Evolutionary conservation across 2,113 vertebrate genomes (phyloP).

Genomic region (Burhinus oedicnemus): DNA sequence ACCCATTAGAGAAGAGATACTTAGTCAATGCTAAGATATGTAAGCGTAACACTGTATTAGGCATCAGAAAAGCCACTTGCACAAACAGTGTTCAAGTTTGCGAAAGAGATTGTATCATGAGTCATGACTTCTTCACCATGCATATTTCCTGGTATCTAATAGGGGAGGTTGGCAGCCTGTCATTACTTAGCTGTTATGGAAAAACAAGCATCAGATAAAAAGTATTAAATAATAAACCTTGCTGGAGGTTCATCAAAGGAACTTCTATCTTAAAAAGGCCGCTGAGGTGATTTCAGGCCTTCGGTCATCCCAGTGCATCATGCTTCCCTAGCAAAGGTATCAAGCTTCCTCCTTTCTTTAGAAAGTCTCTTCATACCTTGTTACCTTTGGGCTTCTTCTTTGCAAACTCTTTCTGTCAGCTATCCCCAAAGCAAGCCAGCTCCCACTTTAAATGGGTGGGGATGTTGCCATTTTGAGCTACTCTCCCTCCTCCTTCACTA

Average conservation of each 20-base stretch:
- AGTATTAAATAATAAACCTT: constrained; percentile 32
- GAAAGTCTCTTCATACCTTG: background rate
- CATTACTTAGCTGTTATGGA: background rate
- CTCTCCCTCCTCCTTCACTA: background rate
- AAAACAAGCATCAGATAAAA: constrained; percentile 42
- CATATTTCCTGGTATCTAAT: constrained; percentile 40
- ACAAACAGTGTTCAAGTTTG: constrained; percentile 40
- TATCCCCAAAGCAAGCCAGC: background rate
- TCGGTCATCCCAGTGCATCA: background rate
- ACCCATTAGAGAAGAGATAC: background rate
- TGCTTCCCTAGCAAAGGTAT: background rate
- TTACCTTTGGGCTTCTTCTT: background rate
- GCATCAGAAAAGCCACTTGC: constrained; percentile 34
- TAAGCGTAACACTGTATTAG: background rate
- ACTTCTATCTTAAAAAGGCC: background rate
- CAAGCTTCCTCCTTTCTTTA: background rate
- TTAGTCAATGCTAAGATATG: constrained; percentile 35
- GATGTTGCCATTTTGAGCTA: background rate
- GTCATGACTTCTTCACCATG: constrained; percentile 30
- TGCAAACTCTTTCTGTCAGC: background rate
- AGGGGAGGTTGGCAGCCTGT: background rate
- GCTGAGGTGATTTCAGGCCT: background rate
- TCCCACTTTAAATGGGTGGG: background rate
- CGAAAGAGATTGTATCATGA: constrained; percentile 17
- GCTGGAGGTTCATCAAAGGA: background rate